These are phyloP conservation scores for Calyptomena viridis DNA, from an alignment of 2,113 vertebrate genomes.

Conservation along the genomic window DNA sequence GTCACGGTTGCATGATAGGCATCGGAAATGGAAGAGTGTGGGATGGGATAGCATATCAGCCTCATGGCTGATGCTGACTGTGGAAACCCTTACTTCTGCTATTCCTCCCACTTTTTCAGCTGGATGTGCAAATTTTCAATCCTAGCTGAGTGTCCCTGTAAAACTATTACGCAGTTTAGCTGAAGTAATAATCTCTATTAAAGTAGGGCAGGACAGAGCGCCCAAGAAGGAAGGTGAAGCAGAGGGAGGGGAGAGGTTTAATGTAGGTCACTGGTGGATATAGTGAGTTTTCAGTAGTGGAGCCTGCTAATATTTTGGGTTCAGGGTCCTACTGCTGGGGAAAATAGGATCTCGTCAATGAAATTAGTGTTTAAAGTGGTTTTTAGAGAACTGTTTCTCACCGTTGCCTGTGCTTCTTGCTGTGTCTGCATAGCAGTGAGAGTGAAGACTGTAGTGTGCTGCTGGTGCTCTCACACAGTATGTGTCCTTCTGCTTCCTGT, in stretches of 20 bases:
- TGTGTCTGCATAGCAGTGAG: not conserved
- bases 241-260: not conserved
- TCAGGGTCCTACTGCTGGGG: not conserved
- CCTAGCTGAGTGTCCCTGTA: not conserved
- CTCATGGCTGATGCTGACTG: not conserved
- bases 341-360: not conserved
- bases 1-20: fast-evolving
- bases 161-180: conserved; percentile 19
- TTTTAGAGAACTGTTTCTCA: fast-evolving
- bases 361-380: not conserved
- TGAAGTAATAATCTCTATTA: conserved; percentile 51
- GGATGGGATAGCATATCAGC: fast-evolving
- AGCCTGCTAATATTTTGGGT: not conserved
- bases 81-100: not conserved
- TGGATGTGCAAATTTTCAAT: not conserved
- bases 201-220: conserved; percentile 48
- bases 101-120: not conserved
- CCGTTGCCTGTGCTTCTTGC: not conserved
- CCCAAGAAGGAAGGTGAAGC: conserved; percentile 29
- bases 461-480: not conserved
- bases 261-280: conserved; percentile 29
- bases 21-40: not conserved
- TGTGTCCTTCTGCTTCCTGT: not conserved
- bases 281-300: not conserved
- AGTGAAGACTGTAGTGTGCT: not conserved